Evolutionary conservation across 2,888 invertebrate genomes (phyloP).

Genomic region (Thecocarcelia acutangulata): DNA sequence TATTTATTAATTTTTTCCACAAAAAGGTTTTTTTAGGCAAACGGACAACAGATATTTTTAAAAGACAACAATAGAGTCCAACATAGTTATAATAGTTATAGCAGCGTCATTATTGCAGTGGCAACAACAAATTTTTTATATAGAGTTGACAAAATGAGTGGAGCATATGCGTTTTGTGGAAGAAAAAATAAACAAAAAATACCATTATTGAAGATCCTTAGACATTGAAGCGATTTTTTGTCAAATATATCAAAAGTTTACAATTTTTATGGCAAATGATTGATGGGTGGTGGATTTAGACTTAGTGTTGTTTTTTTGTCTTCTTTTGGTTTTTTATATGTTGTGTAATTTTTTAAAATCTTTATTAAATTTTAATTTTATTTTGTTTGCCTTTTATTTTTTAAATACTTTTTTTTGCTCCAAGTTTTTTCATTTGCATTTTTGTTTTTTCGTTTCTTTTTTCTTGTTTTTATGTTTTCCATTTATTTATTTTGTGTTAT

Average conservation of each 20-base stretch:
- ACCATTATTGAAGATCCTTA: conserved; percentile 76
- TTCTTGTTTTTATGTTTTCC: neutral
- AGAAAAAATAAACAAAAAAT: conserved; percentile 79
- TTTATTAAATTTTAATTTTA: neutral
- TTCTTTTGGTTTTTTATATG: neutral
- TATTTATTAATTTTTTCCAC: conserved; percentile 10
- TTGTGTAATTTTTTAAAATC: no score
- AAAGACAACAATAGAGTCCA: conserved; percentile 52
- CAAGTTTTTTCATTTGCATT: no score
- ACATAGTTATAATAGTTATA: conserved; percentile 16
- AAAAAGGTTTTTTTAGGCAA: conserved; percentile 15
- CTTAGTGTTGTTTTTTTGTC: conserved; percentile 14
- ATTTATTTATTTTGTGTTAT: neutral
- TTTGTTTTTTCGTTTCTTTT: neutral
- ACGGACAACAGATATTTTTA: conserved; percentile 48
- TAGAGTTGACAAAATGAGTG: conserved; percentile 75
- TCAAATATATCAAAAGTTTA: conserved; percentile 26
- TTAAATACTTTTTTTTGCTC: no score
- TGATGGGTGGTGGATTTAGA: conserved; percentile 14
- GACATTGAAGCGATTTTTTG: conserved; percentile 40
- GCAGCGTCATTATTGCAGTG: conserved; percentile 46
- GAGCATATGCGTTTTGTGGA: conserved; percentile 77
- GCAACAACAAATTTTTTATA: conserved; percentile 53
- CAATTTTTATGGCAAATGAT: conserved; percentile 41
- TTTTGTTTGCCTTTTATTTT: neutral